A percentile compares a stretch with the other conserved stretches of the same genome.
These are phyloP conservation scores for Ophonus ardosiacus DNA, from an alignment of 2,888 invertebrate species.

Conservation along the genomic window DNA sequence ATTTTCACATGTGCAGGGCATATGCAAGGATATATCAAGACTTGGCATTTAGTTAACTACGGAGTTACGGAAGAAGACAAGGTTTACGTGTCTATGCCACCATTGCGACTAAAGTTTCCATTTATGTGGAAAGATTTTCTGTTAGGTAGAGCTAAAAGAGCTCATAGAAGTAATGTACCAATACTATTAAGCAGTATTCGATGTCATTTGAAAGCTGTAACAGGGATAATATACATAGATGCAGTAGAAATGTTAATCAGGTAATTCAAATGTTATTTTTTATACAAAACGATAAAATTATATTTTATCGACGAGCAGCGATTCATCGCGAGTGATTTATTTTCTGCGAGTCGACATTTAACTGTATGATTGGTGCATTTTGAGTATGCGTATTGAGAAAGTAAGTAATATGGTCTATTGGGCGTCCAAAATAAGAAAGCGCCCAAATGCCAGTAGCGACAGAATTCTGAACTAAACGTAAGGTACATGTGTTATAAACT, in stretches of 20 bases:
- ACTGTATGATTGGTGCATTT: too few species aligned
- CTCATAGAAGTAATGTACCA: conserved; percentile 78
- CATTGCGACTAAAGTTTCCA: conserved; percentile 83
- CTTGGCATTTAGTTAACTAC: conserved; percentile 86
- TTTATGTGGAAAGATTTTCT: conserved; percentile 84
- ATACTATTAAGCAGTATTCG: conserved; percentile 83
- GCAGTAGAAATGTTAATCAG: conserved; percentile 83
- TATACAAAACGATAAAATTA: too few species aligned
- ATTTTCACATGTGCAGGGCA: conserved; percentile 72
- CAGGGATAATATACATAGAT: conserved; percentile 82
- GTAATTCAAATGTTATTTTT: conserved; percentile 73
- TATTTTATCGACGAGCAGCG: too few species aligned
- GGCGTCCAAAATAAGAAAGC: too few species aligned
- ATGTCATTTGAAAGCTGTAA: conserved; percentile 84
- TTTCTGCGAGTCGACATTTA: too few species aligned
- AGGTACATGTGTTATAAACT: too few species aligned
- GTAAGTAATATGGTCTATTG: too few species aligned
- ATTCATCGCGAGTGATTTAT: too few species aligned
- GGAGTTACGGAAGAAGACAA: conserved; percentile 76
- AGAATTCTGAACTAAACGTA: too few species aligned
- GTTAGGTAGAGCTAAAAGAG: conserved; percentile 83
- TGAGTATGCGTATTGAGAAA: too few species aligned
- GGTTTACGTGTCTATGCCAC: conserved; percentile 80
- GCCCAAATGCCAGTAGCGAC: too few species aligned
- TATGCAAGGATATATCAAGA: conserved; percentile 87